Evolutionary conservation across 1,140 invertebrate genomes (phyloP).

Genomic region (Caerostris extrusa): DNA sequence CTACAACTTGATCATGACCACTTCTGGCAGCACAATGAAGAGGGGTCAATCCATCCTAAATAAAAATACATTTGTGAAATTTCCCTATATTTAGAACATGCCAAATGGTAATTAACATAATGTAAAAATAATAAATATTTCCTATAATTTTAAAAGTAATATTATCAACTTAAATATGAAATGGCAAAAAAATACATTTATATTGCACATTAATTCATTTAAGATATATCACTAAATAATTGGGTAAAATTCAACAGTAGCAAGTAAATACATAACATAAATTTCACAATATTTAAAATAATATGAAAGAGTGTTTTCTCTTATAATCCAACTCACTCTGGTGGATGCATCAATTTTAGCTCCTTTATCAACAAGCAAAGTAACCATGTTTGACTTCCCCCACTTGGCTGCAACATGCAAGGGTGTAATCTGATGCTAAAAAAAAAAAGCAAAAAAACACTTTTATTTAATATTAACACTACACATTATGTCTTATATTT

Average conservation of each 20-base stretch:
- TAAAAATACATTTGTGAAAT: neutral
- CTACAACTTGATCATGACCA: constrained; percentile 98
- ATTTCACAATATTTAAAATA: no score
- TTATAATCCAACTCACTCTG: constrained; percentile 78
- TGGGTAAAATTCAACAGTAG: no score
- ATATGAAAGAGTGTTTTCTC: neutral
- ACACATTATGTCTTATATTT: neutral
- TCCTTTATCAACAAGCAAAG: constrained; percentile 93
- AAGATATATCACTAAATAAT: no score
- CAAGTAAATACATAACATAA: no score
- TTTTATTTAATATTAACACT: neutral
- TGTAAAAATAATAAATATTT: no score
- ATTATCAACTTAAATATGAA: no score
- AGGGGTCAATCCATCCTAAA: constrained; percentile 92
- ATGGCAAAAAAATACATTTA: no score
- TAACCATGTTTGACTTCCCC: constrained; percentile 99
- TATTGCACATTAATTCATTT: no score
- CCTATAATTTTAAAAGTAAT: no score
- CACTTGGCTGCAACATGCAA: constrained; percentile 97
- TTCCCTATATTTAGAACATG: neutral
- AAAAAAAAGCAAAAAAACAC: neutral
- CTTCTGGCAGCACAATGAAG: constrained; percentile 94
- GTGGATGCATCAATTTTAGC: constrained; percentile 97
- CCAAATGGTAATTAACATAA: no score
- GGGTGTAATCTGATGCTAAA: constrained; percentile 86